Percentiles rank a stretch among this genome's conserved stretches.
Evolutionary conservation across 2,797 vertebrate species (phyloP).

Genomic region (Steatocranus sp.): DNA sequence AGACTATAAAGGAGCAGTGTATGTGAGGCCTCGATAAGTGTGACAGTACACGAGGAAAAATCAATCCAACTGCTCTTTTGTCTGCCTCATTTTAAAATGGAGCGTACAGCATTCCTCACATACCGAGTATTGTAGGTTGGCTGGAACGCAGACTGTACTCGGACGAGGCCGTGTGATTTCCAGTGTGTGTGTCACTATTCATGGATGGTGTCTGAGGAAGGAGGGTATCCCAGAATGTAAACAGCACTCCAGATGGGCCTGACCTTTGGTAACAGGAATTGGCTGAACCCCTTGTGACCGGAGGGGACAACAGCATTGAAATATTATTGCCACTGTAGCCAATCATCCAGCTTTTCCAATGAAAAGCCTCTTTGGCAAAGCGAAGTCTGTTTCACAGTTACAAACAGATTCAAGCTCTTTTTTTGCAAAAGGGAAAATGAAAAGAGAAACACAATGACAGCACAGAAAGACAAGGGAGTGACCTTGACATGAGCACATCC

Average conservation of each 20-base stretch:
- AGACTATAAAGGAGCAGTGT: slow-evolving; percentile 47
- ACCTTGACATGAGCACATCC: slow-evolving; percentile 25
- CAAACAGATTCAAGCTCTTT: slow-evolving; percentile 23
- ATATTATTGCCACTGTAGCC: slow-evolving; percentile 55
- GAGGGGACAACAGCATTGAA: slow-evolving; percentile 53
- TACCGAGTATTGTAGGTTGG: slow-evolving; percentile 59
- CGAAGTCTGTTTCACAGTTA: slow-evolving; percentile 21
- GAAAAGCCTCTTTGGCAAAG: slow-evolving; percentile 24
- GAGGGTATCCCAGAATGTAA: slow-evolving; percentile 61
- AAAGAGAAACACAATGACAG: slow-evolving; percentile 17
- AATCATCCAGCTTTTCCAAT: slow-evolving; percentile 32
- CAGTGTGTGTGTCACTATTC: slow-evolving; percentile 53
- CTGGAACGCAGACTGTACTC: slow-evolving; percentile 60
- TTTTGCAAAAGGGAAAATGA: neutral
- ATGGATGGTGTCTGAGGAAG: slow-evolving; percentile 36
- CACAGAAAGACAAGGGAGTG: slow-evolving; percentile 27
- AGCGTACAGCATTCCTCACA: slow-evolving; percentile 60
- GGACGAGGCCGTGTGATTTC: slow-evolving; percentile 43
- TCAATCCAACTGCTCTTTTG: slow-evolving; percentile 57
- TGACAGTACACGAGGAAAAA: slow-evolving; percentile 46
- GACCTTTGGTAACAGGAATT: slow-evolving; percentile 65
- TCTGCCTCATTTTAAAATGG: slow-evolving; percentile 35
- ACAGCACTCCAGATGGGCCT: slow-evolving; percentile 63
- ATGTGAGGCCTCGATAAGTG: slow-evolving; percentile 40
- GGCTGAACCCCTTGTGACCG: slow-evolving; percentile 48